These are phyloP conservation scores for Chiloscyllium plagiosum DNA, from an alignment of 2,113 vertebrate genomes.

Conservation along the genomic window DNA sequence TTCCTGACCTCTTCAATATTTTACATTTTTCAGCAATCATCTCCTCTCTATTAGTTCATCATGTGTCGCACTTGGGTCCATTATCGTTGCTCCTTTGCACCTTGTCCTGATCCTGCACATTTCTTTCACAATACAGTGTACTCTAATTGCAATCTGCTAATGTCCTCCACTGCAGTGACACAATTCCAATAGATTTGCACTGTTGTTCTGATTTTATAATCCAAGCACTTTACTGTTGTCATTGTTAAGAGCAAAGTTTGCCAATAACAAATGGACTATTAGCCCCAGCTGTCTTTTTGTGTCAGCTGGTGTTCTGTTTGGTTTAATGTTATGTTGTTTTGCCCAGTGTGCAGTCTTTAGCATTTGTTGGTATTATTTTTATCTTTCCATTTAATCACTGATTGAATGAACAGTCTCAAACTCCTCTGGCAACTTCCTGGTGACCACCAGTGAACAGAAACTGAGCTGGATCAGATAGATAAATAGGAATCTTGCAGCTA, in stretches of 20 bases:
- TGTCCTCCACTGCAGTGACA: neutral
- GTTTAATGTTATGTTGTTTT: too few species aligned
- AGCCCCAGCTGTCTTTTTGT: neutral
- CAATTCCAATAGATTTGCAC: neutral
- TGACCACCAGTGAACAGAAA: too few species aligned
- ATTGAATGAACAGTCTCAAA: neutral
- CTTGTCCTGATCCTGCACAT: neutral
- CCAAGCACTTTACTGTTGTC: neutral
- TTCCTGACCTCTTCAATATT: neutral
- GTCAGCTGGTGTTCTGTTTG: neutral
- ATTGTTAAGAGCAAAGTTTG: neutral
- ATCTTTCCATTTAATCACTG: neutral
- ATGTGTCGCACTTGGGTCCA: neutral
- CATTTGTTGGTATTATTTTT: neutral
- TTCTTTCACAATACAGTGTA: neutral
- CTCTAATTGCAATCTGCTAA: neutral
- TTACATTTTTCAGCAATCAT: neutral
- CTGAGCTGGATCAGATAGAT: too few species aligned
- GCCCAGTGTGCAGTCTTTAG: too few species aligned
- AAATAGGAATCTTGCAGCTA: too few species aligned
- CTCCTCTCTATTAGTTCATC: neutral
- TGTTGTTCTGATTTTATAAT: neutral
- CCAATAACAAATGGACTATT: neutral
- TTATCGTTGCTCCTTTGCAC: neutral
- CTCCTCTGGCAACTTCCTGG: neutral